Evolutionary conservation across 2,888 invertebrate species (phyloP).

Genomic region (Spisula solida): DNA sequence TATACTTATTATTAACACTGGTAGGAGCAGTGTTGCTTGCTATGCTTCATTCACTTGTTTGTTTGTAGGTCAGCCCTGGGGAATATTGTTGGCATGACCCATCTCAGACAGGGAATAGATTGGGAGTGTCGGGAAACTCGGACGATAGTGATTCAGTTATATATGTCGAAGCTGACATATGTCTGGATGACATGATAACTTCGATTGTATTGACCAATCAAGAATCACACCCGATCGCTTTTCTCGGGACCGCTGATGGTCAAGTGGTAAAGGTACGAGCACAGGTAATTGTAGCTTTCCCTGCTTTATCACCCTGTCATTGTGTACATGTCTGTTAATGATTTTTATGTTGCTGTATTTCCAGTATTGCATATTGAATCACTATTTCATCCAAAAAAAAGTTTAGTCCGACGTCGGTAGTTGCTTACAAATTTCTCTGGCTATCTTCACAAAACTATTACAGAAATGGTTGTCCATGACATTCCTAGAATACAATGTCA

Average conservation of each 20-base stretch:
- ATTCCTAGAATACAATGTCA: too few species aligned
- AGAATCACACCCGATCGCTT: slow-evolving; percentile 62
- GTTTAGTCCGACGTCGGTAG: too few species aligned
- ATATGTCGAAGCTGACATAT: slow-evolving; percentile 49
- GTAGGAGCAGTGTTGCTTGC: too few species aligned
- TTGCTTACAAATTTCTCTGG: too few species aligned
- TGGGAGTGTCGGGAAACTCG: slow-evolving; percentile 51
- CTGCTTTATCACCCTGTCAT: background rate
- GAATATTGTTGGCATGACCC: slow-evolving; percentile 59
- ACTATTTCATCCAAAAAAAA: too few species aligned
- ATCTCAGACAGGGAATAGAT: slow-evolving; percentile 32
- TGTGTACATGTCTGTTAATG: slow-evolving; percentile 4
- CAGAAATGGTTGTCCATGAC: too few species aligned
- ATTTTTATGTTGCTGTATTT: background rate
- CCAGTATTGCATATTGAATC: background rate
- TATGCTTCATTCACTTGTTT: background rate
- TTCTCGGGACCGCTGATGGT: slow-evolving; percentile 66
- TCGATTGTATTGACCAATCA: slow-evolving; percentile 55
- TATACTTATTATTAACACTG: too few species aligned
- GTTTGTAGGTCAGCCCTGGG: slow-evolving; percentile 33
- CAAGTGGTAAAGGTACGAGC: slow-evolving; percentile 65
- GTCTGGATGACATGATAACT: slow-evolving; percentile 62
- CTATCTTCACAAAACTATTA: too few species aligned
- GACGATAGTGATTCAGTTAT: slow-evolving; percentile 43
- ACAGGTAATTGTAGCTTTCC: slow-evolving; percentile 34